phyloP scores from a whole-genome alignment of 2,888 invertebrate species.

The Orgyia antiqua region DNA sequence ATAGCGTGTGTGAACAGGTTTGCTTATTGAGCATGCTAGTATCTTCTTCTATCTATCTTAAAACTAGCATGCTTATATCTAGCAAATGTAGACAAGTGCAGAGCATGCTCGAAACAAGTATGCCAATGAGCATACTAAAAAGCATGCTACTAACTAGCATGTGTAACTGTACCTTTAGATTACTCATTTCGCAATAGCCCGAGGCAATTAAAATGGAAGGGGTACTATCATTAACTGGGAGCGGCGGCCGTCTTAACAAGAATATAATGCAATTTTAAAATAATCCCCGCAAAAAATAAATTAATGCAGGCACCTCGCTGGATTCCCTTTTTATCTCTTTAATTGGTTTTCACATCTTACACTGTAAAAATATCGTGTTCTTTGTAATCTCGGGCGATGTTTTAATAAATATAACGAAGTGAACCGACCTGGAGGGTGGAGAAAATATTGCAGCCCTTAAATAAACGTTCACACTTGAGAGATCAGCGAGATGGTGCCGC shows the following conservation, averaged over 20 bases:
- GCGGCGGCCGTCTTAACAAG: slow-evolving; percentile 73
- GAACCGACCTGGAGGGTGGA: slow-evolving; percentile 52
- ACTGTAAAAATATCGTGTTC: slow-evolving; percentile 77
- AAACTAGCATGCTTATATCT: too few relatives aligned
- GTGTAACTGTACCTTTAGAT: too few relatives aligned
- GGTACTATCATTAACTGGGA: slow-evolving; percentile 74
- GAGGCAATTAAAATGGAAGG: slow-evolving; percentile 75
- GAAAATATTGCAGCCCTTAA: slow-evolving; percentile 73
- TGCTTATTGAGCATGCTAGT: too few relatives aligned
- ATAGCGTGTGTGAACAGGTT: too few relatives aligned
- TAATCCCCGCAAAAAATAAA: slow-evolving; percentile 78
- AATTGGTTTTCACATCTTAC: slow-evolving; percentile 79
- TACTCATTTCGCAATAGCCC: slow-evolving; percentile 76
- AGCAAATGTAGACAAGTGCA: too few relatives aligned
- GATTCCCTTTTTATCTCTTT: slow-evolving; percentile 78
- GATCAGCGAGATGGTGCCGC: slow-evolving; percentile 65
- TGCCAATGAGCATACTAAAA: too few relatives aligned
- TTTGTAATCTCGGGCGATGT: slow-evolving; percentile 77
- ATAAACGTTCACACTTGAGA: slow-evolving; percentile 76
- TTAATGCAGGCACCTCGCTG: slow-evolving; percentile 77
- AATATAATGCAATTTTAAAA: slow-evolving; percentile 79
- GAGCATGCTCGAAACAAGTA: too few relatives aligned
- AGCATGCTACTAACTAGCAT: too few relatives aligned
- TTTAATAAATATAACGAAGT: slow-evolving; percentile 79
- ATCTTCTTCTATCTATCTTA: too few relatives aligned